A percentile compares a stretch with the other conserved stretches of the same genome.
These are phyloP conservation scores for Eilema depressum DNA, from an alignment of 2,888 invertebrate species.

Conservation along the genomic window DNA sequence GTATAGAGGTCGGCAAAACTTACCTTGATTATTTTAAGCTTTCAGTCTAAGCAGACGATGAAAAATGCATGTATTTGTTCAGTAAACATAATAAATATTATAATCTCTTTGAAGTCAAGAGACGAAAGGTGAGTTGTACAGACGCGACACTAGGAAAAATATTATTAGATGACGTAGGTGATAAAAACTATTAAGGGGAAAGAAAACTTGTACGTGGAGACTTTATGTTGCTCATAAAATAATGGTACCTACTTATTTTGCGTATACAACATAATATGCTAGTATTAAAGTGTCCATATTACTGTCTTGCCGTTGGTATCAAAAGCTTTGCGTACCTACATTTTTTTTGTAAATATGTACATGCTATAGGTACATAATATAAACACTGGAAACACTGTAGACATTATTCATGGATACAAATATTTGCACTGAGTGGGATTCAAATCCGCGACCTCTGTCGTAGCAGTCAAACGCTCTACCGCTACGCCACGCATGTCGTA, in stretches of 20 bases:
- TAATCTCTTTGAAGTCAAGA: slow-evolving; percentile 63
- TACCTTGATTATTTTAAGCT: slow-evolving; percentile 72
- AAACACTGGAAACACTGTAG: too few relatives aligned
- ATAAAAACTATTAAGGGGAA: background rate
- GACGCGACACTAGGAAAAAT: slow-evolving; percentile 41
- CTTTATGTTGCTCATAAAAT: background rate
- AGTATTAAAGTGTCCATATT: background rate
- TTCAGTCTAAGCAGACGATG: slow-evolving; percentile 58
- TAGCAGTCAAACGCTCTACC: too few relatives aligned
- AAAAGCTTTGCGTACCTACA: background rate
- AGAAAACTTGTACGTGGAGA: background rate
- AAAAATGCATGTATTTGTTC: slow-evolving; percentile 69
- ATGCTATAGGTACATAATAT: too few relatives aligned
- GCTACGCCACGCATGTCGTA: too few relatives aligned
- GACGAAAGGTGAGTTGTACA: slow-evolving; percentile 34
- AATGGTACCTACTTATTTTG: background rate
- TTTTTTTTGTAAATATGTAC: too few relatives aligned
- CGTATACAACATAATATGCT: background rate
- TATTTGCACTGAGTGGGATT: too few relatives aligned
- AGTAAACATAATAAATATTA: slow-evolving; percentile 69
- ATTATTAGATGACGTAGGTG: slow-evolving; percentile 24
- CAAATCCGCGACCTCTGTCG: too few relatives aligned
- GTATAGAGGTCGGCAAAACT: slow-evolving; percentile 62
- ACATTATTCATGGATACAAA: too few relatives aligned
- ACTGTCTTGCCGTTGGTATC: background rate